Conservation (phyloP, 2,888 invertebrate species). For the Drosophila greeni region DNA sequence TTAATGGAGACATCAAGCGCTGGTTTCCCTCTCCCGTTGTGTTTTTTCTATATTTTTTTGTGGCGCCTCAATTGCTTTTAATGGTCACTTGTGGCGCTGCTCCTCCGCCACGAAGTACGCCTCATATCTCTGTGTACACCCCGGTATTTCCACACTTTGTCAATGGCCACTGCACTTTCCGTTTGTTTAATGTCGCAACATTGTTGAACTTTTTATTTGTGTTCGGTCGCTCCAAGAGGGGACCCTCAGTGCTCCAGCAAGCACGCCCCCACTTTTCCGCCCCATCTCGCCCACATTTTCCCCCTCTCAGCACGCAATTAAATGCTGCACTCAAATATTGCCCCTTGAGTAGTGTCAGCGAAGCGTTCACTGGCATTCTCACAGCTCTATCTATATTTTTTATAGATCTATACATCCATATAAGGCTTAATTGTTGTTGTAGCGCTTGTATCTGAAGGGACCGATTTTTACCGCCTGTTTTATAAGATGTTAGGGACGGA, state of each 20-base stretch:
- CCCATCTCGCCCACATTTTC: conserved; percentile 1
- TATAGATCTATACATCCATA: not conserved
- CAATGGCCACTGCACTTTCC: conserved; percentile 56
- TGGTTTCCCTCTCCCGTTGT: conserved; percentile 31
- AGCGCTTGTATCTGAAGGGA: not conserved
- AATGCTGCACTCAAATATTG: conserved; percentile 49
- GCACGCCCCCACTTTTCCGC: conserved; percentile 45
- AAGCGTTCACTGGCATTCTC: conserved; percentile 24
- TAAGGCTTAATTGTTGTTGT: not conserved
- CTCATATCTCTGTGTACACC: conserved; percentile 1
- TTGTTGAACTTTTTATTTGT: conserved; percentile 53
- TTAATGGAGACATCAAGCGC: conserved; percentile 63
- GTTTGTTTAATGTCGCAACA: conserved; percentile 61
- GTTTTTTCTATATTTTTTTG: conserved; percentile 20
- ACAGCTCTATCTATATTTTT: conserved; percentile 1
- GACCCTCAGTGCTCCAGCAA: conserved; percentile 49
- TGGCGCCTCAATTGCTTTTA: conserved; percentile 68
- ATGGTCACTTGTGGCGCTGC: conserved; percentile 49
- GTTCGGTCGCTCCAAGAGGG: conserved; percentile 43
- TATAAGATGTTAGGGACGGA: not conserved
- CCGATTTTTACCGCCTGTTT: not conserved
- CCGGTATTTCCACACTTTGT: not conserved
- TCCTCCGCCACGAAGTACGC: conserved; percentile 2
- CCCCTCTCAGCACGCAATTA: conserved; percentile 43
- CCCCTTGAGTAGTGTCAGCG: conserved; percentile 52